These are phyloP conservation scores for Montipora foliosa DNA, from an alignment of 64 coral and sea anemone genomes.

Conservation along the genomic window DNA sequence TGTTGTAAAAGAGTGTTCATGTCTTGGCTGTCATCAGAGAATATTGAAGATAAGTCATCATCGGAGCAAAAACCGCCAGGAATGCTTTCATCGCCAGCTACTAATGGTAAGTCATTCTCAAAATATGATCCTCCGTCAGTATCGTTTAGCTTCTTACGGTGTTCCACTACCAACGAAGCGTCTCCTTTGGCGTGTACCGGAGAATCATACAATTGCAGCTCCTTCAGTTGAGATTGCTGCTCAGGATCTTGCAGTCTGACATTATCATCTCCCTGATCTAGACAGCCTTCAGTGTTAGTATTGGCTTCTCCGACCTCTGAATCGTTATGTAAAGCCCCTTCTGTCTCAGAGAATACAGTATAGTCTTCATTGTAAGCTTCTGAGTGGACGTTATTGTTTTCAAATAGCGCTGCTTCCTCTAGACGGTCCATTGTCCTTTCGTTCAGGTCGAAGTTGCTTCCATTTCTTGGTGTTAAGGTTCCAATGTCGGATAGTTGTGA, in stretches of 20 bases:
- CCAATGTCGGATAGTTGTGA: not conserved
- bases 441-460: not conserved
- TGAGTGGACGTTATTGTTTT: not conserved
- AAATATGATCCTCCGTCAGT: not conserved
- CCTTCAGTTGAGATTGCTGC: not conserved
- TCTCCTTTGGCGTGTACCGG: not conserved
- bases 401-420: not conserved
- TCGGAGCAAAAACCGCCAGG: constrained; percentile 10
- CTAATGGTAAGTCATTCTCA: not conserved
- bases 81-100: not conserved
- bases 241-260: not conserved
- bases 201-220: not conserved
- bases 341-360: not conserved
- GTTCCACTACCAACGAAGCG: not conserved
- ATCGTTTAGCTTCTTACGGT: not conserved
- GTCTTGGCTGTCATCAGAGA: constrained; percentile 66
- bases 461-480: not conserved
- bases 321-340: not conserved
- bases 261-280: too few species aligned
- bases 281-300: not conserved
- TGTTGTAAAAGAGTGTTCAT: constrained; percentile 16
- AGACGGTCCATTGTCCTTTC: not conserved
- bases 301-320: not conserved
- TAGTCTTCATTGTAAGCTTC: not conserved
- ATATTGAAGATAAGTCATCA: constrained; percentile 71